Base-by-base conservation (phyloP, 2,797 vertebrate species). In the Alectoris magna region DNA sequence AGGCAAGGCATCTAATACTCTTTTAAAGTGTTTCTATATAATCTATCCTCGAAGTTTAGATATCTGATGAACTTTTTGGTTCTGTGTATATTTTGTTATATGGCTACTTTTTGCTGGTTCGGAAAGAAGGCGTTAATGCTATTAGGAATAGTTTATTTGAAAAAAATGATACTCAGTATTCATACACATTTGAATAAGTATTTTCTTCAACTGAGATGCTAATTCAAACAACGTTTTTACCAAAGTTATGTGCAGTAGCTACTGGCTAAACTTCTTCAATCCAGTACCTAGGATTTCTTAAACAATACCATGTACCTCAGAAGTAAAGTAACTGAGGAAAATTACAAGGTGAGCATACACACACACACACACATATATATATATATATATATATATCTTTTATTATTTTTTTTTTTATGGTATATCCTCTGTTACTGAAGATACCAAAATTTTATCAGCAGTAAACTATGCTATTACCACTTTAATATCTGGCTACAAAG, bases 401-500 rank as follows among this genome's bases (percentile, higher is more conserved):
- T 34, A 34, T 34, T 34, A 34, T 34, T 34, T 58, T 84, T 90
- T 67, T 93, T 55, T 84, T 88, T 67, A 91, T 91, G 94, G 59
- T 58, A 72, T 96, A 76, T 66, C 11, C 70, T 58, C 81, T 89
- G 19, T 87, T 94, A 91, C 64, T 83, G 36, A 92, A 80, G 53
- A 79, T 87, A 91, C 77, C 64, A 76, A 96, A 96, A 66, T 93
- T 90, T 88, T 94, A 96, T 92, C 88, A 92, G 83, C 86, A 89
- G 73, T 92, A 95, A 97, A 95, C 77, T 91, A 71, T 94, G 94
- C 90, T 96, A 94, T 93, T 97, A 94, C 90, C 95, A 80, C 82
- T 91, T 74, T 96, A 96, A 96, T 93, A 95, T 51, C 64, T 87
- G 81, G 76, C 87, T 97, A 95, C 74, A 96, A 96, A 97, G 85